Evolutionary conservation across 2,888 invertebrate genomes (phyloP), one percentile per base, ranked within the genome.

Genomic region (Eristalis arbustorum): DNA sequence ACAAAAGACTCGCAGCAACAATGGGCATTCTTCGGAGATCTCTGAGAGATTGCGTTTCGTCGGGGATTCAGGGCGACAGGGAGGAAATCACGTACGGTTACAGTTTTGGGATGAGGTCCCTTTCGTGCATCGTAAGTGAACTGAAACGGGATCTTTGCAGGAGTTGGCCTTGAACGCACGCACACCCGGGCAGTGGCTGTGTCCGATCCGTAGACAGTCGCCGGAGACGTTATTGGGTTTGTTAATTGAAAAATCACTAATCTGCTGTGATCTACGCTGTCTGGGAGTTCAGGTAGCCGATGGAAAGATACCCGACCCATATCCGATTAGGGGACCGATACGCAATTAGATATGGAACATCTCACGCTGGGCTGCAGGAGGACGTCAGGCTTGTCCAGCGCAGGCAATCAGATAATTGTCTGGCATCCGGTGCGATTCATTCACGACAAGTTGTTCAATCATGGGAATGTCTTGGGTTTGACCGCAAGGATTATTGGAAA

Each of bases 1-100:
- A 79, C 22, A 61, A 77, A 63, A 63, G 68, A 67, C 63, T 72
- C 34, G 34, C 34, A 37, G 34, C 13, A 71, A 85, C 82, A 82
- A 81, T 77, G 82, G 72, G 37, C 59, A 62, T 74, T 71, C 56
- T 56, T 42, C 10, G 49, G 8, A 49, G 49, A 49, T 49, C 18
- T 49, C 49, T 49, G 49, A 49, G 6, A 49, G 49, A 49, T 49
- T 49, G n/a, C 49, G 49, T 14, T 18, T 4, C 5, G 18, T 18
- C 49, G 49, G 49, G 18, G 18, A 13, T 2, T 37, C 37, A n/a
- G n/a, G 5, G 49, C 2, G 18, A 18, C 6, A 49, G 49, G 49
- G 18, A 49, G 49, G 49, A 49, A 49, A 18, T 49, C 49, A 49
- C 49, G 49, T 49, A 49, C 49, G 49, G 49, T 18, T 49, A 49